phyloP scores from a whole-genome alignment of 2,888 invertebrate genomes.

The Gnatocerus cornutus region DNA sequence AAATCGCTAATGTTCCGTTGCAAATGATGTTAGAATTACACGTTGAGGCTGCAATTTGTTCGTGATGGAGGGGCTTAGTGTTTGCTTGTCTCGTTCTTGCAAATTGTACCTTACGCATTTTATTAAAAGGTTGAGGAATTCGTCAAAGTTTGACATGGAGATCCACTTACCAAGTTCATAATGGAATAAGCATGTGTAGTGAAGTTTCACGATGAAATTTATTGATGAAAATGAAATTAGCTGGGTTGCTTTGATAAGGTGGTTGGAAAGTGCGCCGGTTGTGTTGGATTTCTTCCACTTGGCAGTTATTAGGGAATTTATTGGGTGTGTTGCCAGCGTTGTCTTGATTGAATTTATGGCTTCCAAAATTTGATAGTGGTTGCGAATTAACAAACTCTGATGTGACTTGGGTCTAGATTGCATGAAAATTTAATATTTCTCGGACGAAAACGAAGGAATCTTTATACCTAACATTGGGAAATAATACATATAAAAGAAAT shows the following conservation, averaged over 20 bases:
- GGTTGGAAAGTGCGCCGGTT: neutral
- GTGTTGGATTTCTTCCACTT: slow-evolving; percentile 12
- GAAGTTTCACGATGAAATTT: slow-evolving; percentile 8
- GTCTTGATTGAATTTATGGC: slow-evolving; percentile 3
- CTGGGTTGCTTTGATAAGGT: neutral
- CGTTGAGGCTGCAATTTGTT: slow-evolving; percentile 19
- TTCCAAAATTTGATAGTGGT: too few species aligned
- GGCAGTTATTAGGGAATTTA: slow-evolving; percentile 13
- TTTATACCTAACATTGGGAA: too few species aligned
- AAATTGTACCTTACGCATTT: neutral
- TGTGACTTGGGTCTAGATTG: too few species aligned
- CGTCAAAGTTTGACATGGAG: neutral
- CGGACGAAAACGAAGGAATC: too few species aligned
- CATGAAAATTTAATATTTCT: too few species aligned
- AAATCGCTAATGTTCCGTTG: slow-evolving; percentile 32
- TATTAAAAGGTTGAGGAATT: neutral
- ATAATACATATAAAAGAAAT: too few species aligned
- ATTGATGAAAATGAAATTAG: slow-evolving; percentile 16
- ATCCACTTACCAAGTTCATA: neutral
- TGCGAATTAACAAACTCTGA: too few species aligned
- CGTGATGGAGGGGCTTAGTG: slow-evolving; percentile 4
- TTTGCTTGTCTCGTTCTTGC: neutral
- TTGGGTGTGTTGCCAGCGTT: slow-evolving; percentile 15
- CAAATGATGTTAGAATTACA: slow-evolving; percentile 25
- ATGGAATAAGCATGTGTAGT: neutral